Conservation (phyloP, 2,113 vertebrate species). For the Chlamydotis undulata region DNA sequence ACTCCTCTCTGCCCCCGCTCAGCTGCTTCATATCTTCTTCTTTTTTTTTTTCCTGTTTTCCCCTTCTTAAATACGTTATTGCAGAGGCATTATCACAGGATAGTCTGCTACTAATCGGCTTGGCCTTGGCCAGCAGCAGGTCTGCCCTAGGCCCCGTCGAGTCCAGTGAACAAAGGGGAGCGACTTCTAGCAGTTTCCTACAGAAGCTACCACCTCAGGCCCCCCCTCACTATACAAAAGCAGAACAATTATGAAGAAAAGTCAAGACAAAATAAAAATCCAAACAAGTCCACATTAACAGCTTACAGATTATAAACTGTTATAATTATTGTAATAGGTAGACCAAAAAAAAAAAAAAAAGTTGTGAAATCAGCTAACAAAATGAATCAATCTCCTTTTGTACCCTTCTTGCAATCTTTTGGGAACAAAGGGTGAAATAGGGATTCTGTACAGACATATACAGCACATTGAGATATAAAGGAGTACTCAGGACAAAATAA, state of each 20-base stretch:
- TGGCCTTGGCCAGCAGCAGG: no score
- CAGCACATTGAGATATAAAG: neutral
- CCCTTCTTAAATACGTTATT: no score
- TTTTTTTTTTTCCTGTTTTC: no score
- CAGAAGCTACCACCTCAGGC: no score
- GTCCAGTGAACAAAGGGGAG: no score
- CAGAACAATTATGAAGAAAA: neutral
- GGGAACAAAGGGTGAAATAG: neutral
- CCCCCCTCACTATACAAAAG: no score
- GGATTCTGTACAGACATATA: neutral
- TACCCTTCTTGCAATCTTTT: neutral
- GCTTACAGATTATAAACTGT: neutral
- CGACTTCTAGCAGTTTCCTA: no score
- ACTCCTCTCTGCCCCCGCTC: no score
- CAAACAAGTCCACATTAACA: neutral
- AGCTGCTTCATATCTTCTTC: no score
- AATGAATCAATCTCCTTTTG: neutral
- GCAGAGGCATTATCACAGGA: no score
- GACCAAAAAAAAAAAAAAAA: neutral
- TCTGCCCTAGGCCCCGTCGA: no score
- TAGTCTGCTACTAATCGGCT: no score
- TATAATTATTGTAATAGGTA: neutral
- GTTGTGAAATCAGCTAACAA: neutral
- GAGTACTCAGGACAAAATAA: neutral
- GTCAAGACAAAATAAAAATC: neutral